These are phyloP conservation scores for Apodemus speciosus DNA, from an alignment of 2,113 vertebrate genomes.

Conservation along the genomic window DNA sequence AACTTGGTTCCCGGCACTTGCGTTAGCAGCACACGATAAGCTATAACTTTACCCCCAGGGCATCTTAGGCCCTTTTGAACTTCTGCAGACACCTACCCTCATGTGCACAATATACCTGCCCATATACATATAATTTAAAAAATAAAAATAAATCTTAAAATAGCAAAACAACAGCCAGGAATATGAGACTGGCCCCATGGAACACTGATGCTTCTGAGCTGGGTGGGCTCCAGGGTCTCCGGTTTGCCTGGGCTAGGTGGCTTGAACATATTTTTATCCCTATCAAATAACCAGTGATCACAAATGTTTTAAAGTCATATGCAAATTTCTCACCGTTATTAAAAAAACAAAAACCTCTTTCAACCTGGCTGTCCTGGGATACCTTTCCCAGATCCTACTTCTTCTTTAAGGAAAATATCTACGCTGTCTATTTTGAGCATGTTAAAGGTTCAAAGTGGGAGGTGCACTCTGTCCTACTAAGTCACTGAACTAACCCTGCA, in stretches of 20 bases:
- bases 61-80: background rate
- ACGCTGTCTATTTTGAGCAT: background rate
- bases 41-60: background rate
- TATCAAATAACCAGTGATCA: background rate
- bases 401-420: background rate
- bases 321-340: background rate
- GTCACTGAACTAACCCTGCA: background rate
- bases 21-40: background rate
- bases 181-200: background rate
- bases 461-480: background rate
- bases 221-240: background rate
- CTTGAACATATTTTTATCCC: background rate
- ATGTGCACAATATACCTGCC: background rate
- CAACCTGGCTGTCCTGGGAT: background rate
- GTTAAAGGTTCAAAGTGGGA: background rate
- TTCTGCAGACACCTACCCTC: no score
- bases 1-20: background rate
- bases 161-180: background rate
- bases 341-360: background rate
- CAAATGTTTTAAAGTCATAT: background rate
- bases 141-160: background rate
- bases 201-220: background rate
- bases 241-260: background rate
- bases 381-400: no score
- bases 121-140: background rate